Evolutionary conservation across 2,888 invertebrate genomes (phyloP).

Genomic region (Folsomia manolachei): DNA sequence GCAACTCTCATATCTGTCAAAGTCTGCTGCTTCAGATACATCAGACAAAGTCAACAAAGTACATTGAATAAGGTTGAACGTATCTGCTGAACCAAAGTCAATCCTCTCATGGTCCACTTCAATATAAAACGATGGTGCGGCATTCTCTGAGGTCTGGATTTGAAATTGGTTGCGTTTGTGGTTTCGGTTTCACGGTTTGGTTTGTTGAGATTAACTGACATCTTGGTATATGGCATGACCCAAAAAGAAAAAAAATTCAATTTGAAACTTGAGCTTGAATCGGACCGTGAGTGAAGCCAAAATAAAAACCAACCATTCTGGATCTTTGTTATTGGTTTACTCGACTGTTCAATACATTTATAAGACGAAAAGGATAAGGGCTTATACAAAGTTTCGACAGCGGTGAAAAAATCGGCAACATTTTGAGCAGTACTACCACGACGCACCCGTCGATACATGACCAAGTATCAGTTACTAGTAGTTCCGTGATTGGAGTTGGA

Average conservation of each 20-base stretch:
- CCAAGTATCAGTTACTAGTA: no score
- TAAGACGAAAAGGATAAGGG: no score
- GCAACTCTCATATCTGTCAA: no score
- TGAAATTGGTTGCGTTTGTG: neutral
- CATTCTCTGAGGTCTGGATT: no score
- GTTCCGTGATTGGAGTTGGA: no score
- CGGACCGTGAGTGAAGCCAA: neutral
- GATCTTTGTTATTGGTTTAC: no score
- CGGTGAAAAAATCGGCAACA: neutral
- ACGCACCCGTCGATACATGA: neutral
- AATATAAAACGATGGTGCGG: neutral
- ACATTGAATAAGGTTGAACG: neutral
- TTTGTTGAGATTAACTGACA: neutral
- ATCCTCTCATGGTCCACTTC: neutral
- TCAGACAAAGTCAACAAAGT: neutral
- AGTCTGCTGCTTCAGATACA: neutral
- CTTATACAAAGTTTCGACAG: constrained; percentile 15
- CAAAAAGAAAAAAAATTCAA: neutral
- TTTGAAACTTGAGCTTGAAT: neutral
- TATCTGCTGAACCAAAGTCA: neutral
- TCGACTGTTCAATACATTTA: no score
- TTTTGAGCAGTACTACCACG: neutral
- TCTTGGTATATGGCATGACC: neutral
- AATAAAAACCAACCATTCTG: neutral
- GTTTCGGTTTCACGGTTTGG: neutral